Conservation (phyloP, 1,140 invertebrate species). For the Chlorops oryzae region DNA sequence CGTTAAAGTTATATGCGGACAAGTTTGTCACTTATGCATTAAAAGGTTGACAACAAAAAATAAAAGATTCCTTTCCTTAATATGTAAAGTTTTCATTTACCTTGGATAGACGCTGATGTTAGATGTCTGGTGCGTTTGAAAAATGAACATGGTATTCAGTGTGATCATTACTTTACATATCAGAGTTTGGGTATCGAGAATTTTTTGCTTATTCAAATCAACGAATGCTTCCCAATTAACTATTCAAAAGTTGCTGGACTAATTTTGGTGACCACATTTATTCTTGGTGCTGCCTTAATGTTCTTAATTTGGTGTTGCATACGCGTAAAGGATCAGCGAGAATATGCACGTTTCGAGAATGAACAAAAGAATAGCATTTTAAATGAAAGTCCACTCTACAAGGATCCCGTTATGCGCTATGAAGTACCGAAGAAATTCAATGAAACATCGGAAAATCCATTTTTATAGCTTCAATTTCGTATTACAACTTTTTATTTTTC, state of each 20-base stretch:
- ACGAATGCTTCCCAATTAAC: constrained; percentile 42
- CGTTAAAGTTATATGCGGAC: no score
- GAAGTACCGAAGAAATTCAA: constrained; percentile 47
- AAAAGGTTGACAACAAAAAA: no score
- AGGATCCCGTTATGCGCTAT: constrained; percentile 52
- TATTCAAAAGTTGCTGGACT: constrained; percentile 30
- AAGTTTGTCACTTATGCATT: no score
- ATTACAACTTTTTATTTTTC: no score
- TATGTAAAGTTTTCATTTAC: neutral
- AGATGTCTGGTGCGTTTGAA: constrained; percentile 47
- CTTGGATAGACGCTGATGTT: constrained; percentile 18
- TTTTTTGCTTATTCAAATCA: constrained; percentile 45
- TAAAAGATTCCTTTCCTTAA: no score
- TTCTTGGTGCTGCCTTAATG: constrained; percentile 48
- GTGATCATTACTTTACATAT: constrained; percentile 52
- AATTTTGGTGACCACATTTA: constrained; percentile 47
- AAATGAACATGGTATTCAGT: constrained; percentile 47
- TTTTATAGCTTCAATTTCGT: no score
- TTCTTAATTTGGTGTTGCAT: constrained; percentile 47
- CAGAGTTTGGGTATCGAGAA: constrained; percentile 35
- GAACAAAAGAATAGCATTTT: constrained; percentile 45
- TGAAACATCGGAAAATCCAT: constrained; percentile 7
- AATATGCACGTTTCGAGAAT: constrained; percentile 50
- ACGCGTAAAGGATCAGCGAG: constrained; percentile 48
- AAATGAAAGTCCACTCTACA: constrained; percentile 53